Conservation (phyloP, 2,888 invertebrate genomes). For the Nephrotoma appendiculata region DNA sequence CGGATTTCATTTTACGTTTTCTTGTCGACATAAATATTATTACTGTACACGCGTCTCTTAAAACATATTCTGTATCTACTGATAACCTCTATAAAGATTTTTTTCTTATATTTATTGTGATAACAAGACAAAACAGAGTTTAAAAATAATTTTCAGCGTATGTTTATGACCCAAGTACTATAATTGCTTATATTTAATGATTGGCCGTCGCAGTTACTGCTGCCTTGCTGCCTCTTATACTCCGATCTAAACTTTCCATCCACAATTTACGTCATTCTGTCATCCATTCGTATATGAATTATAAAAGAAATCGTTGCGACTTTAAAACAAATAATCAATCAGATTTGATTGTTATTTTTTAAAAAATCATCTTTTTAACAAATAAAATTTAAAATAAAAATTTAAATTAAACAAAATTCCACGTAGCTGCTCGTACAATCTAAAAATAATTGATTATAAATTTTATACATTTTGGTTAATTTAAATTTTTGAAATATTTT, state of each 20-base stretch:
- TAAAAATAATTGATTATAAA: background rate
- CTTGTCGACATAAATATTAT: background rate
- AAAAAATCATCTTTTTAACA: background rate
- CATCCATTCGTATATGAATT: background rate
- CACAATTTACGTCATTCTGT: background rate
- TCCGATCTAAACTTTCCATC: background rate
- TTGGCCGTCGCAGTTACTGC: background rate
- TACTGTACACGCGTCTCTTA: background rate
- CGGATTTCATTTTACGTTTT: background rate
- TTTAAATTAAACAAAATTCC: background rate
- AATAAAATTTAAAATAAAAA: background rate
- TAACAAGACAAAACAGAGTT: background rate
- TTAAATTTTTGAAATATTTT: background rate
- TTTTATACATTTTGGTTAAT: background rate
- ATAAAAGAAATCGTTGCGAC: background rate
- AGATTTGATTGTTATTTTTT: background rate
- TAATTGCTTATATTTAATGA: background rate
- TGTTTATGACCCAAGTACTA: background rate
- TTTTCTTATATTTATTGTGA: background rate
- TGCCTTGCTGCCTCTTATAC: background rate
- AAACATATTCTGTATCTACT: background rate
- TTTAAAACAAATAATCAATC: background rate
- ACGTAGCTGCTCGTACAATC: background rate
- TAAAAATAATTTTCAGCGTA: background rate
- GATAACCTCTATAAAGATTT: background rate